Evolutionary conservation across 2,888 invertebrate species (phyloP), one percentile per base, ranked within the genome.

Genomic region (Endotricha flammealis): DNA sequence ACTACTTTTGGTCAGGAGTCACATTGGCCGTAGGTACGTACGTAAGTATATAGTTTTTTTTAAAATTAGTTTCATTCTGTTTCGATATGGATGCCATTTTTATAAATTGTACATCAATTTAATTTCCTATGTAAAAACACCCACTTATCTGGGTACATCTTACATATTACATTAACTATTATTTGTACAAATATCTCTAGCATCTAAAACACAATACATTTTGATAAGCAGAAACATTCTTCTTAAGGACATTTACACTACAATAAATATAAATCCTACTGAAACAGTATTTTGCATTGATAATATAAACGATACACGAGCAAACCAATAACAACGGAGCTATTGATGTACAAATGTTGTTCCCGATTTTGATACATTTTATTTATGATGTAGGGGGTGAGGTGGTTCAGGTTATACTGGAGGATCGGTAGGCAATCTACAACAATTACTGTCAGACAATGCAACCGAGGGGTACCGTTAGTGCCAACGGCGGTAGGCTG

Each of bases 381-480:
- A 36, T 41, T 42, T 41, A 29, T 32, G 13, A 31, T 12, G 17
- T 23, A 36, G 41, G 13, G 7, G 25, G 30, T 44, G 17, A 32
- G 25, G 36, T 13, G 23, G 49, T 34, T 51, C 53, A 39, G 7
- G 38, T 47, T 41, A 44, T 32, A 42, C 40, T 58, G 53, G 57
- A 44, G 53, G 51, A 42, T 44, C 44, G 44, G 46, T 51, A 41
- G 46, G 70, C 59, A 64, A 74, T 74, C 60, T 64, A 69, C 64
- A 68, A 71, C 79, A 67, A 80, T 82, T 81, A 78, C 82, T 82
- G 79, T 82, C 80, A 75, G 65, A 81, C 73, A 76, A 73, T 73
- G 70, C 63, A 72, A 65, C 68, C 54, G 68, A 64, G 57, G 46
- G 33, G 55, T 64, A 58, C 81, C 73, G 81, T 82, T 81, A 77